Conservation (phyloP, 2,888 invertebrate genomes). For the Diarsia mendica region DNA sequence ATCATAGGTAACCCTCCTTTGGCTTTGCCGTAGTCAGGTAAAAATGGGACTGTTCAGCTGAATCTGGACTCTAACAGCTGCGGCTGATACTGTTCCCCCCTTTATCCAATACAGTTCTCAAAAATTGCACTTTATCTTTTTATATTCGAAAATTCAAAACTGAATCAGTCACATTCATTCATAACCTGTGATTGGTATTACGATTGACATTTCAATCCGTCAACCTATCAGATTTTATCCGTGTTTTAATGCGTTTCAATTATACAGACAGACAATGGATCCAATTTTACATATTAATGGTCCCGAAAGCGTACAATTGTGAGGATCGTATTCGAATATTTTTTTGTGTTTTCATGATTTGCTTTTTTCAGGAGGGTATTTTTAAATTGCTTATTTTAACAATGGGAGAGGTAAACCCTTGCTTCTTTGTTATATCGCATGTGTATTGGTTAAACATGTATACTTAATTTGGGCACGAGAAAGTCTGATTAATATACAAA, state of each 20-base stretch:
- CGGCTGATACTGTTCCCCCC: background rate
- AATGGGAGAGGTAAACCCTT: slow-evolving; percentile 3
- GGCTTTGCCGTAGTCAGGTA: no score
- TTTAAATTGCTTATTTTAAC: slow-evolving; percentile 21
- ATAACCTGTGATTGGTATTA: slow-evolving; percentile 49
- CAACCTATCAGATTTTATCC: slow-evolving; percentile 53
- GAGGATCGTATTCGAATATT: slow-evolving; percentile 24
- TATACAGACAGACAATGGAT: slow-evolving; percentile 32
- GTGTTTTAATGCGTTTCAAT: slow-evolving; percentile 54
- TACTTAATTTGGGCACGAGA: background rate
- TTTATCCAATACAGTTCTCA: background rate
- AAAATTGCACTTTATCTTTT: background rate
- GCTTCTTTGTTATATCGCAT: background rate
- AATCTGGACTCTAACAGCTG: no score
- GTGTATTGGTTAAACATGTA: background rate
- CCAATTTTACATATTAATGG: slow-evolving; percentile 56
- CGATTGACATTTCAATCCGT: slow-evolving; percentile 54
- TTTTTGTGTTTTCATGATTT: slow-evolving; percentile 11
- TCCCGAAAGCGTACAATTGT: slow-evolving; percentile 45
- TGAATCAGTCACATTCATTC: slow-evolving; percentile 5
- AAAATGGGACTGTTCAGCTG: no score
- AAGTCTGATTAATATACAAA: background rate
- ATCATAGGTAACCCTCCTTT: no score
- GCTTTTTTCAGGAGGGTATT: slow-evolving; percentile 7
- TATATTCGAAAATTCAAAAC: background rate